Evolutionary conservation across 2,888 invertebrate genomes (phyloP), one percentile per base, ranked within the genome.

Genomic region (Leptopilina drosophilae): DNA sequence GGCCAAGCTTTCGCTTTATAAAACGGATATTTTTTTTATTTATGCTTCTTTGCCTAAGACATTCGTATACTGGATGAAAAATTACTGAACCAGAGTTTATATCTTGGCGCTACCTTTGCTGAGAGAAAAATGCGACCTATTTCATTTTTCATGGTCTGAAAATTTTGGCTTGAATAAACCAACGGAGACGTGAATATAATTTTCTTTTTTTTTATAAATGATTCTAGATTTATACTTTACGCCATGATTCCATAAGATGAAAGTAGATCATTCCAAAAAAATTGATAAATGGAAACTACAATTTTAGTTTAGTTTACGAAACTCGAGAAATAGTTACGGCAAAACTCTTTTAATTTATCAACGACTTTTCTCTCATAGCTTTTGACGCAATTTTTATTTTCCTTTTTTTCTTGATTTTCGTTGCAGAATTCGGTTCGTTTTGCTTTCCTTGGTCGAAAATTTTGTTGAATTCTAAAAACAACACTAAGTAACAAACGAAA

Each of bases 91-190:
- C 56, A 56, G 26, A 20, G 53, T 69, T 69, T 14, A 26, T n/a
- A 53, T 69, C 33, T 73, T 73, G 53, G 7, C 33, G 73, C 14
- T 33, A 53, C 73, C 33, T 73, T 49, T 46, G 53, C 56, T 73
- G 5, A 73, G 56, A 56, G 73, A 56, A 73, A 73, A 53, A 56
- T 73, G 33, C 4, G 33, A 26, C 73, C 53, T 73, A n/a, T 56
- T 73, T 73, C 56, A 73, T 73, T 73, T 73, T 73, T 73, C 56
- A 73, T 73, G 56, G 53, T 53, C 56, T 73, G 73, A 73, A 73
- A 53, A 73, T 73, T 56, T 73, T 73, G 33, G 56, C 73, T 73
- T 73, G 53, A 73, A 49, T 73, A 56, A 73, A 73, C 56, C 33
- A 69, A 67, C 67, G 7, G 15, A 67, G 49, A 69, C 49, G 49